These are phyloP conservation scores for Oryctolagus cuniculus DNA, from an alignment of 2,113 vertebrate genomes.

Conservation along the genomic window mOryCun1.1 NC_091439.1:122646001-122646500, in stretches of 20 bases:
- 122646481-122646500: not conserved
- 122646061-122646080: not conserved
- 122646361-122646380: not conserved
- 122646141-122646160: slow-evolving; percentile 45
- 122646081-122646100: not conserved
- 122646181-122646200: not conserved
- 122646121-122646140: slow-evolving; percentile 62
- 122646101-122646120: slow-evolving; percentile 50
- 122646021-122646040: not conserved
- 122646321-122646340: no score
- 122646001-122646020: not conserved
- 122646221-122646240: slow-evolving; percentile 43
- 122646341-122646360: not conserved
- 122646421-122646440: no score
- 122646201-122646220: slow-evolving; percentile 42
- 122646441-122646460: no score
- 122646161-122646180: slow-evolving; percentile 78
- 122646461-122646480: not conserved
- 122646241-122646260: not conserved
- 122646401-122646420: not conserved
- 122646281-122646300: not conserved
- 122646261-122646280: no score
- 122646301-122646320: not conserved
- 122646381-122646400: not conserved
- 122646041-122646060: not conserved